Conservation (phyloP, 2,113 vertebrate species). For the Sclerurus mexicanus region DNA sequence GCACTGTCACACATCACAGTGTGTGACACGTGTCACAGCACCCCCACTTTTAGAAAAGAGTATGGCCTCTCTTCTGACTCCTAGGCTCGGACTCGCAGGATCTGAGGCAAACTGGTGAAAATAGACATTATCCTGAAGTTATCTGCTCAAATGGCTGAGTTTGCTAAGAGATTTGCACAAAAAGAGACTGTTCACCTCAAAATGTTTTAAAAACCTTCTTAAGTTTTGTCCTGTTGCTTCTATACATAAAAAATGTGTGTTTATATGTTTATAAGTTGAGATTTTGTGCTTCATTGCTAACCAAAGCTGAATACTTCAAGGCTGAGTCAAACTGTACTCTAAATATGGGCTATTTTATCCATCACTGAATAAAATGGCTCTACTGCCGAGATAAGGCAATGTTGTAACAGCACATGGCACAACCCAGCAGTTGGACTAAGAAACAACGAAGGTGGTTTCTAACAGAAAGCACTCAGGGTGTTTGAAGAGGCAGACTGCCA, state of each 20-base stretch:
- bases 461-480: not conserved
- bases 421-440: not conserved
- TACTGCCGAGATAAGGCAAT: not conserved
- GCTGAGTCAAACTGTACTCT: constrained; percentile 15
- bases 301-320: not conserved
- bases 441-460: constrained; percentile 7
- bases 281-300: not conserved
- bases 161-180: not conserved
- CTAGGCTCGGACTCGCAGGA: not conserved
- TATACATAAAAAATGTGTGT: not conserved
- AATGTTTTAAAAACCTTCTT: not conserved
- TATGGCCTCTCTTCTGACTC: not conserved
- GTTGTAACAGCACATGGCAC: not conserved
- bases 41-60: not conserved
- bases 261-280: not conserved
- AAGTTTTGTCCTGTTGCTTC: not conserved
- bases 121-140: not conserved
- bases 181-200: not conserved
- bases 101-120: not conserved
- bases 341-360: not conserved
- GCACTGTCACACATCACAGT: not conserved
- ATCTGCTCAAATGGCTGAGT: not conserved
- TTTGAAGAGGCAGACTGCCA: constrained; percentile 55
- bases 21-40: not conserved
- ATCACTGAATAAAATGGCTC: not conserved